Evolutionary conservation across 1,140 invertebrate genomes (phyloP).

Genomic region (Bombus waltoni): DNA sequence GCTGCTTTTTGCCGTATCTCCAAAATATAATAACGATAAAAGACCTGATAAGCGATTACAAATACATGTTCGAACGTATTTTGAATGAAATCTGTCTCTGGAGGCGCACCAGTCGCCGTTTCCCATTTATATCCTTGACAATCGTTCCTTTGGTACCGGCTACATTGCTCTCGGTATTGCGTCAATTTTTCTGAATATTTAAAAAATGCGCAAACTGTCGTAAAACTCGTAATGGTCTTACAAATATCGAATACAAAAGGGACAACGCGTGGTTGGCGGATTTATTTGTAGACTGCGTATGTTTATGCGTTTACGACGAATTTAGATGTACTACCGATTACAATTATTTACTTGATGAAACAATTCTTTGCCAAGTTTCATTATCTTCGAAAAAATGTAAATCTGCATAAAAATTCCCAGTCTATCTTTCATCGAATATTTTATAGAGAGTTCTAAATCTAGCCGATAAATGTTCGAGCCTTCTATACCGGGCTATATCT

Average conservation of each 20-base stretch:
- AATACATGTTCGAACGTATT: background rate
- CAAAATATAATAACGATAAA: background rate
- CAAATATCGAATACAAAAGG: background rate
- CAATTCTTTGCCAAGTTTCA: too few species aligned
- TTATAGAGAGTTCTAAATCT: too few species aligned
- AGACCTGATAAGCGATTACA: slow-evolving; percentile 10
- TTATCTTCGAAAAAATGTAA: too few species aligned
- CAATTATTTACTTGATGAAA: too few species aligned
- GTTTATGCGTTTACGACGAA: too few species aligned
- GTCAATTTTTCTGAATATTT: background rate
- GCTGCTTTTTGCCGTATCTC: background rate
- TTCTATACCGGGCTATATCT: too few species aligned
- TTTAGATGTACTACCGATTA: too few species aligned
- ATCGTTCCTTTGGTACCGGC: background rate
- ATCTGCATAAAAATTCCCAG: too few species aligned
- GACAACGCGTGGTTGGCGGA: background rate
- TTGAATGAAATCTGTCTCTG: slow-evolving; percentile 1
- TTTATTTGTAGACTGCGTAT: too few species aligned
- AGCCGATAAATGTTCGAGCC: too few species aligned
- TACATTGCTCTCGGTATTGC: background rate
- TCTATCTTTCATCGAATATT: too few species aligned
- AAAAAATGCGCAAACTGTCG: background rate
- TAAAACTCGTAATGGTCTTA: background rate
- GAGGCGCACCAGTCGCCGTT: background rate
- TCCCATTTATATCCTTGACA: slow-evolving; percentile 8